Percentiles rank a stretch among this genome's conserved stretches.
phyloP scores from a whole-genome alignment of 2,113 vertebrate genomes.

The Xiphophorus hellerii region DNA sequence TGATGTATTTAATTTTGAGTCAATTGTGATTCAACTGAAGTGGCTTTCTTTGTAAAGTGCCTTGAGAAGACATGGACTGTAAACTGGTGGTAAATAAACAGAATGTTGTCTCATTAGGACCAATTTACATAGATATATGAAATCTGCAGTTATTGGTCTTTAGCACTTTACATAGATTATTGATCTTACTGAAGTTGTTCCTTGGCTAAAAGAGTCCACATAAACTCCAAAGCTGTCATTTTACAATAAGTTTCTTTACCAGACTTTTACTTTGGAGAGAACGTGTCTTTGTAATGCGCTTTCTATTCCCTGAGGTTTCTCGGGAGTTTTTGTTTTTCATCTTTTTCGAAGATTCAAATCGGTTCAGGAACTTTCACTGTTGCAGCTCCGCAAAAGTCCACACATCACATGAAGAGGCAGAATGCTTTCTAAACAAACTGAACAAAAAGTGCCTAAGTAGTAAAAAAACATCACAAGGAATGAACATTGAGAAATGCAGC shows the following conservation, averaged over 20 bases:
- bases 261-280: background rate
- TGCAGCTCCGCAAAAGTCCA: background rate
- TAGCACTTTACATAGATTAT: too few species aligned
- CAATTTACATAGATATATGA: too few species aligned
- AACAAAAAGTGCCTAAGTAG: background rate
- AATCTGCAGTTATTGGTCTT: too few species aligned
- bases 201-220: background rate
- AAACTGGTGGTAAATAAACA: too few species aligned
- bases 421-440: background rate
- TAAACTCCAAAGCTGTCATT: background rate
- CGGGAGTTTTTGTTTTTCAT: background rate
- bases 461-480: slow-evolving; percentile 14
- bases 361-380: slow-evolving; percentile 1
- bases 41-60: too few species aligned
- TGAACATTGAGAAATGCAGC: slow-evolving; percentile 27
- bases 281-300: too few species aligned
- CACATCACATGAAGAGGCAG: background rate
- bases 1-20: too few species aligned
- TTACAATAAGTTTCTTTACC: background rate
- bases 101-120: too few species aligned
- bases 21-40: too few species aligned
- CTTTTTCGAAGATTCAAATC: background rate
- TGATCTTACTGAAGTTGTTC: too few species aligned
- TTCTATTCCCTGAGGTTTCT: background rate
- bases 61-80: too few species aligned